Conservation (phyloP, 2,888 invertebrate genomes). For the Acheta domesticus region DNA sequence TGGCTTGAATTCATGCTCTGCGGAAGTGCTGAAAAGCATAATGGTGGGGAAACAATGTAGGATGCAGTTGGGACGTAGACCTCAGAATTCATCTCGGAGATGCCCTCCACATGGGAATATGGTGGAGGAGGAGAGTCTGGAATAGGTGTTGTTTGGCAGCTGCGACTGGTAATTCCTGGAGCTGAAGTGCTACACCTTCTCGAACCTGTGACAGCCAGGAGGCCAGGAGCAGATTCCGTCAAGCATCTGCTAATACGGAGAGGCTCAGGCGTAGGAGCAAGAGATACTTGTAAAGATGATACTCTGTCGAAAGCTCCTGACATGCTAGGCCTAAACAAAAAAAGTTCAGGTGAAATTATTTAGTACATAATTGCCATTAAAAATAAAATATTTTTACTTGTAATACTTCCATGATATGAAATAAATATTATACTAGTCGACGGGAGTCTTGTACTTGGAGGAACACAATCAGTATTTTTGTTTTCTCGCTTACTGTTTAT, state of each 20-base stretch:
- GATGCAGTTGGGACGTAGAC: not conserved
- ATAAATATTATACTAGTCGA: too few relatives aligned
- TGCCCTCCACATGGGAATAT: constrained; percentile 32
- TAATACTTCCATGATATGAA: too few relatives aligned
- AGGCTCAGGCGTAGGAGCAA: not conserved
- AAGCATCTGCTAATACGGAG: not conserved
- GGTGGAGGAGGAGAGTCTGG: constrained; percentile 42
- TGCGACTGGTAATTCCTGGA: constrained; percentile 34
- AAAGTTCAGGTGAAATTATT: not conserved
- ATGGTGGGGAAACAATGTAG: not conserved
- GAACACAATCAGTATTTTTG: too few relatives aligned
- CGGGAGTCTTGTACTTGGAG: too few relatives aligned
- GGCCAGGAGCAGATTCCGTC: constrained; percentile 23
- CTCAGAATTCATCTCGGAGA: not conserved
- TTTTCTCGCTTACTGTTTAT: too few relatives aligned
- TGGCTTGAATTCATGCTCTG: not conserved
- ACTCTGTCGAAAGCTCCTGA: not conserved
- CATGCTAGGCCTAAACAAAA: constrained; percentile 20
- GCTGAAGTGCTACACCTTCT: constrained; percentile 36
- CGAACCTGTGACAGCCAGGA: constrained; percentile 19
- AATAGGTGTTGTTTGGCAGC: constrained; percentile 39
- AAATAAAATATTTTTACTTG: too few relatives aligned
- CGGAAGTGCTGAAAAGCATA: not conserved
- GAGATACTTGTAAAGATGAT: not conserved
- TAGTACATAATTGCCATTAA: too few relatives aligned